These are phyloP conservation scores for Galeopsomyia nigrocyanea DNA, from an alignment of 2,888 invertebrate genomes.

Conservation along the genomic window DNA sequence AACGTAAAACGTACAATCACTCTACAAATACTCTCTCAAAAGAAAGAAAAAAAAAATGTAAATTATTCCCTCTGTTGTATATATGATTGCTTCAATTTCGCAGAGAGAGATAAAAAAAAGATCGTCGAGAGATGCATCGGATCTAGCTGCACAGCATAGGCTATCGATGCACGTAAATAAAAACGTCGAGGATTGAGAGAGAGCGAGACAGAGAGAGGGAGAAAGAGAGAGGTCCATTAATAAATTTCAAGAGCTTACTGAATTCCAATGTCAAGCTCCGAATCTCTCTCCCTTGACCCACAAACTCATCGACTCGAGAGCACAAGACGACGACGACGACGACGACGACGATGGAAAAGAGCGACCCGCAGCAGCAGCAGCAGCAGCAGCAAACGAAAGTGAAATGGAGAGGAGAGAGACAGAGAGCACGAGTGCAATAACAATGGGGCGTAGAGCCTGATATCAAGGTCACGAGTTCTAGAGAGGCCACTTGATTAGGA, in stretches of 20 bases:
- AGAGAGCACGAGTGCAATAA: slow-evolving; percentile 15
- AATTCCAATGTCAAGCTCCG: slow-evolving; percentile 33
- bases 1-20: no score
- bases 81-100: no score
- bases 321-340: not conserved
- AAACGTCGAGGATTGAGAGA: not conserved
- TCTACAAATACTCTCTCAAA: no score
- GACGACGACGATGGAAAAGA: slow-evolving; percentile 4
- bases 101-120: no score
- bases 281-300: slow-evolving; percentile 44
- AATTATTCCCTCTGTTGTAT: no score
- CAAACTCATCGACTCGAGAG: slow-evolving; percentile 46
- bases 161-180: no score
- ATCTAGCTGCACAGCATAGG: no score
- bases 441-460: not conserved
- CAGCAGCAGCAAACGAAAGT: slow-evolving; percentile 1
- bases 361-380: slow-evolving; percentile 6
- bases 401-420: slow-evolving; percentile 2
- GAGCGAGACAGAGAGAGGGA: slow-evolving; percentile 9
- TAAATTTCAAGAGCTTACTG: slow-evolving; percentile 25
- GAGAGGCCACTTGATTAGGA: slow-evolving; percentile 27
- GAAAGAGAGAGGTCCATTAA: slow-evolving; percentile 31
- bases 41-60: no score
- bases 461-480: no score
- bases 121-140: no score